Base-by-base conservation (phyloP, 2,113 vertebrate species). In the Pimephales promelas region DNA sequence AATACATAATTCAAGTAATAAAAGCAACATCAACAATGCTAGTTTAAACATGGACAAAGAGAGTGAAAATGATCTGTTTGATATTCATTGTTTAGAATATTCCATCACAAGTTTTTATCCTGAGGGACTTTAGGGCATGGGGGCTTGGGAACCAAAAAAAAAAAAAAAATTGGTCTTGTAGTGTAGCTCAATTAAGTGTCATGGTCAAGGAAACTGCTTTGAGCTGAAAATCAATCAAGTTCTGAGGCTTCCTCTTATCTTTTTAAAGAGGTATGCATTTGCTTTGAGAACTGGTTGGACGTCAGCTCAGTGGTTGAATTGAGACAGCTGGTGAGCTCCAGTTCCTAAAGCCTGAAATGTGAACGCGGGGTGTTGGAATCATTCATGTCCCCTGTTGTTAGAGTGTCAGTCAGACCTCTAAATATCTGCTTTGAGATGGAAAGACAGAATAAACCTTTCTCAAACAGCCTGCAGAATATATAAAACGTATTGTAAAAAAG, bases 391-490 rank as follows among this genome's bases (percentile, higher is more conserved):
- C 11, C 45, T 31, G 20, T 24, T 20, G n/a, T 85, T 84, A 40
- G 49, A 28, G 45, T 28, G 49, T 16, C 28, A 79, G 8, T 16
- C 28, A 79, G 8, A 81, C 16, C 28, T 71, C 76, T 88, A 72
- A 88, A 84, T 73, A 83, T 84, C 80, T 56, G 77, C 84, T 79
- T 83, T 81, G 79, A 72, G 89, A 76, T 90, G 87, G 14, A 87
- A 86, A 90, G 86, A 84, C 72, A 76, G 88, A 92, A 73, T 7
- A 47, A 47, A 26, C 8, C n/a, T 86, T 24, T 75, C 86, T 87
- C 82, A 87, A 89, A 88, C 89, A 24, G 22, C 91, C 73, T 90
- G 71, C 79, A 89, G 83, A 75, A 91, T 83, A 64, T 64, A 64
- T 14, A 28, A 64, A 64, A 64, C 31, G n/a, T 13, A 24, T 26